Conservation (phyloP, 53 echinoderm and acorn worm genomes). For the Luidia sarsii region DNA sequence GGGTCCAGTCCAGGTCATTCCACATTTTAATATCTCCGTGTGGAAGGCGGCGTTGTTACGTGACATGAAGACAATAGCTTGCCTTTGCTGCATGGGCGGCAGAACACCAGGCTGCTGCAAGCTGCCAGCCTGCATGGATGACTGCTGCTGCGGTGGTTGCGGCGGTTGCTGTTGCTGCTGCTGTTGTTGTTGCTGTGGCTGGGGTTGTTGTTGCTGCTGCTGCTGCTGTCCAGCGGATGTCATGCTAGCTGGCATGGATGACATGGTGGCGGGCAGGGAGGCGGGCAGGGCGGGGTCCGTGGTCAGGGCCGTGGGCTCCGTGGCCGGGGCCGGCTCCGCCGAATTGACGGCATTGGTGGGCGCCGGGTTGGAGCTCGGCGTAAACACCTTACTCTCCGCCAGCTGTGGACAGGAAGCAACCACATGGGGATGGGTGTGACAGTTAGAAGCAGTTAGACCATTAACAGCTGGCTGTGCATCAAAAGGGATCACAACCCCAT, state of each 20-base stretch:
- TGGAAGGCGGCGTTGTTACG: too few species aligned
- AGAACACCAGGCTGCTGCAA: conserved; percentile 47
- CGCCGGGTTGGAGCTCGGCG: conserved; percentile 49
- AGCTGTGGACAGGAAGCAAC: too few species aligned
- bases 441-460: too few species aligned
- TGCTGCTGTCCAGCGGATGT: conserved; percentile 1
- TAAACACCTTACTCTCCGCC: conserved; percentile 89
- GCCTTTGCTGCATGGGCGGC: conserved; percentile 40
- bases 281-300: conserved; percentile 30
- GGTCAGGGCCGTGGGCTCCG: conserved; percentile 22
- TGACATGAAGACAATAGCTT: neutral
- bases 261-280: conserved; percentile 21
- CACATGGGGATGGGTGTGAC: too few species aligned
- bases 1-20: too few species aligned
- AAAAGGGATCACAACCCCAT: too few species aligned
- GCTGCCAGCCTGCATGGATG: conserved; percentile 22
- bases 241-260: conserved; percentile 41
- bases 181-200: conserved; percentile 26
- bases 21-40: too few species aligned
- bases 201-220: conserved; percentile 20
- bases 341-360: conserved; percentile 17
- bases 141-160: conserved; percentile 35
- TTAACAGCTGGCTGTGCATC: too few species aligned
- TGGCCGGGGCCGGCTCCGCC: neutral
- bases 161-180: conserved; percentile 36